Percentiles rank a stretch among this genome's conserved stretches.
Evolutionary conservation across 1,140 invertebrate species (phyloP).

Genomic region (Neodiprion fabricii): DNA sequence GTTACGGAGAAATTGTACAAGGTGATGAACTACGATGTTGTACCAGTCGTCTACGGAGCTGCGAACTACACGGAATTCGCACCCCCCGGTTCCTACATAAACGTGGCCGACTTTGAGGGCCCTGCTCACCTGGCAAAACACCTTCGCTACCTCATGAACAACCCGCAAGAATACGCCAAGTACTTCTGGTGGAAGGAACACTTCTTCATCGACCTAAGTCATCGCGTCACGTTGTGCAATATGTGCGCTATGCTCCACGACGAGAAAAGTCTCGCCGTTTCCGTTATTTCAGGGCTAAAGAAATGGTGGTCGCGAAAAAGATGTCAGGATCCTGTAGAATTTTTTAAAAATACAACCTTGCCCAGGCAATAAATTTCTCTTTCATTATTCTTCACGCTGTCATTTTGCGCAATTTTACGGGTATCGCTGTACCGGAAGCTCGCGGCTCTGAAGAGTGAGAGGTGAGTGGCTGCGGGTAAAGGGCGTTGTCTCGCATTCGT

Average conservation of each 20-base stretch:
- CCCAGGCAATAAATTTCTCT: not conserved
- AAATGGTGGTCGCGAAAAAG: not conserved
- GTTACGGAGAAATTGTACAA: slow-evolving; percentile 66
- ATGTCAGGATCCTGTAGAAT: not conserved
- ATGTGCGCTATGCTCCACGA: slow-evolving; percentile 1
- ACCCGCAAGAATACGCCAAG: not conserved
- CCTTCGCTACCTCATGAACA: slow-evolving; percentile 25
- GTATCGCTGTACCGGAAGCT: not conserved
- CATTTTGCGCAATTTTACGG: not conserved
- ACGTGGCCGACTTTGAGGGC: slow-evolving; percentile 43
- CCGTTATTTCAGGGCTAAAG: not conserved
- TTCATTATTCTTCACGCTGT: no score
- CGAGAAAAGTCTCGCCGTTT: not conserved
- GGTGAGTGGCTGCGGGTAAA: not conserved
- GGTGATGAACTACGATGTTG: slow-evolving; percentile 44
- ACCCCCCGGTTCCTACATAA: slow-evolving; percentile 57
- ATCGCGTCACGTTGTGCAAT: not conserved
- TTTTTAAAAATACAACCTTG: not conserved
- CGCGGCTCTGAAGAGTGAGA: not conserved
- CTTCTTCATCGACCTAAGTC: not conserved
- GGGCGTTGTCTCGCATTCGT: not conserved
- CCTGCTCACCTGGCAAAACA: slow-evolving; percentile 45
- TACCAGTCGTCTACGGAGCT: slow-evolving; percentile 56
- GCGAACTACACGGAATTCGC: slow-evolving; percentile 60
- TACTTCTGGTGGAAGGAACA: not conserved